Evolutionary conservation across 2,113 vertebrate genomes (phyloP).

Genomic region (Archocentrus centrarchus): DNA sequence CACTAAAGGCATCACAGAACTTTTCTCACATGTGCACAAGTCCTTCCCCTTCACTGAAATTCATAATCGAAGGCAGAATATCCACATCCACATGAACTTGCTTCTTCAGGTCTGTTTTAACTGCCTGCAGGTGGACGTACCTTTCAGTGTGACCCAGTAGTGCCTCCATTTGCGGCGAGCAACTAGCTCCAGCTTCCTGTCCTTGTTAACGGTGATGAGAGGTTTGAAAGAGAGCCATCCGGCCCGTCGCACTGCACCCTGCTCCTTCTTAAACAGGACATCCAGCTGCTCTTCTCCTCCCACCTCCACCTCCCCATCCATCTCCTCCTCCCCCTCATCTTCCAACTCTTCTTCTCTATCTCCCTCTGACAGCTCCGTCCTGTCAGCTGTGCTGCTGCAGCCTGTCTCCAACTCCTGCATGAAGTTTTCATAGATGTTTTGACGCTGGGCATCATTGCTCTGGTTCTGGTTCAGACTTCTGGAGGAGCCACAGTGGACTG

Average conservation of each 20-base stretch:
- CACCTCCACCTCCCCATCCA: slow-evolving; percentile 56
- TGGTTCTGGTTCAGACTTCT: slow-evolving; percentile 70
- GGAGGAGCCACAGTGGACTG: slow-evolving; percentile 73
- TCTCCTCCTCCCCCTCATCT: slow-evolving; percentile 51
- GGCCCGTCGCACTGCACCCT: slow-evolving; percentile 91
- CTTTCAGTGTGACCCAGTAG: slow-evolving; percentile 94
- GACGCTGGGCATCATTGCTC: slow-evolving; percentile 78
- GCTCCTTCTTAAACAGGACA: slow-evolving; percentile 89
- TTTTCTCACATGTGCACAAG: background rate
- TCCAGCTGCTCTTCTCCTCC: slow-evolving; percentile 85
- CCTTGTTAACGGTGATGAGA: slow-evolving; percentile 88
- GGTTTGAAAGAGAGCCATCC: slow-evolving; percentile 95
- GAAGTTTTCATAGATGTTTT: slow-evolving; percentile 92
- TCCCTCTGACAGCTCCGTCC: slow-evolving; percentile 62
- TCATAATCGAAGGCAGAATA: background rate
- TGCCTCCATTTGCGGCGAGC: slow-evolving; percentile 89
- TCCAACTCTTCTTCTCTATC: slow-evolving; percentile 37
- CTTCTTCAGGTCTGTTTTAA: background rate
- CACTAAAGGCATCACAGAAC: background rate
- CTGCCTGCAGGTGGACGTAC: slow-evolving; percentile 65
- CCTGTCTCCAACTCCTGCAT: slow-evolving; percentile 90
- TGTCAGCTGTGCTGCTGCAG: slow-evolving; percentile 39
- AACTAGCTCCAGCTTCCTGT: slow-evolving; percentile 90
- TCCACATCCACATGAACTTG: background rate
- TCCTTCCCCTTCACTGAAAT: background rate